Conservation (phyloP, 2,797 vertebrate genomes). For the Silurus lanzhouensis region DNA sequence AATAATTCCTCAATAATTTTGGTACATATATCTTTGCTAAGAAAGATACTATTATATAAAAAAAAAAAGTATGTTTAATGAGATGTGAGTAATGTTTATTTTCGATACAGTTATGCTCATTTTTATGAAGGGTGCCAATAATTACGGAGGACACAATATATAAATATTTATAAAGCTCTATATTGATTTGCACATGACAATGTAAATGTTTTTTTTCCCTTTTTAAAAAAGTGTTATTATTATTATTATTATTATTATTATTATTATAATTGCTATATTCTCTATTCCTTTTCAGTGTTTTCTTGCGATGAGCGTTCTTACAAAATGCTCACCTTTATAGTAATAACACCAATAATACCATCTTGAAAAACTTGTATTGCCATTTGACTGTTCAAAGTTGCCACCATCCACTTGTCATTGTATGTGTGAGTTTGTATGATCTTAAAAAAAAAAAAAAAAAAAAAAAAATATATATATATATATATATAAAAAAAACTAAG, state of each 20-base stretch:
- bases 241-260: constrained; percentile 56
- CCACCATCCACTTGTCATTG: constrained; percentile 58
- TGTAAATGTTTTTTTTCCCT: constrained; percentile 49
- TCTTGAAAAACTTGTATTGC: constrained; percentile 57
- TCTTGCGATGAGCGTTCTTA: constrained; percentile 50
- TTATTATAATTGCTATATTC: constrained; percentile 55
- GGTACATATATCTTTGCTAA: not conserved
- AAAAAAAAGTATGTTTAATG: not conserved
- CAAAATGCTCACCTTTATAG: constrained; percentile 53
- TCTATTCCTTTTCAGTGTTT: constrained; percentile 57
- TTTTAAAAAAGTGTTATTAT: constrained; percentile 45
- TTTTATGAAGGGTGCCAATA: constrained; percentile 30
- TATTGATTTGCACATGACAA: constrained; percentile 54
- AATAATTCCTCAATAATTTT: constrained; percentile 7
- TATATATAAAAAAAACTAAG: constrained; percentile 48
- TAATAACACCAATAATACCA: constrained; percentile 51
- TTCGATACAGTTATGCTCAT: not conserved
- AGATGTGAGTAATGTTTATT: not conserved
- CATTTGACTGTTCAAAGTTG: constrained; percentile 58
- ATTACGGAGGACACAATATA: constrained; percentile 31
- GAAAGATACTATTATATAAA: not conserved
- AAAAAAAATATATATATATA: too few relatives aligned
- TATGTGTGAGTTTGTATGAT: constrained; percentile 58
- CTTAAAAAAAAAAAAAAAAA: constrained; percentile 9
- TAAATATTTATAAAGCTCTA: constrained; percentile 39